These are phyloP conservation scores for Ellobium chinense DNA, from an alignment of 2,888 invertebrate genomes.

Conservation along the genomic window DNA sequence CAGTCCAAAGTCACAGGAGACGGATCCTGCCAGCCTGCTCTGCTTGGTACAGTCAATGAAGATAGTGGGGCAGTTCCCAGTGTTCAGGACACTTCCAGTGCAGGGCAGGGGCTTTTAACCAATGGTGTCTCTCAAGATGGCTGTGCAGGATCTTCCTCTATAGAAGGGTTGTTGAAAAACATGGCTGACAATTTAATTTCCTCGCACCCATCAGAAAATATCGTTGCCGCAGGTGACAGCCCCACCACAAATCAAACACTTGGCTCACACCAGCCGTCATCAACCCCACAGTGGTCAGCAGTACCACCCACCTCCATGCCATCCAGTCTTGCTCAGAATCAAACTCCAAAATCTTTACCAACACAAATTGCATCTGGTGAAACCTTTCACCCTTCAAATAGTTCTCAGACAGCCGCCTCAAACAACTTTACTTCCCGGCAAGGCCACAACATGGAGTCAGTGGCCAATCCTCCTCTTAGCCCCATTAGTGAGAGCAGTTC, in stretches of 20 bases:
- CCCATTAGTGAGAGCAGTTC: conserved; percentile 79
- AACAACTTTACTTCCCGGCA: conserved; percentile 5
- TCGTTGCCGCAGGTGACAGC: background rate
- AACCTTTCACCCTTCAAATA: background rate
- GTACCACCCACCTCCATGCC: background rate
- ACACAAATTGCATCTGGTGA: background rate
- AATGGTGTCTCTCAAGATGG: background rate
- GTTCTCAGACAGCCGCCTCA: background rate
- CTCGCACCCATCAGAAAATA: background rate
- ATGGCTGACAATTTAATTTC: background rate
- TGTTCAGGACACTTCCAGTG: background rate
- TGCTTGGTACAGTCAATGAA: background rate
- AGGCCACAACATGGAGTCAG: conserved; percentile 48
- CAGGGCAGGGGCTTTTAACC: background rate
- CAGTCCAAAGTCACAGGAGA: background rate
- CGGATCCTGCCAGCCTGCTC: conserved; percentile 4
- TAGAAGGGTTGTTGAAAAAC: no score
- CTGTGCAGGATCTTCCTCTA: background rate
- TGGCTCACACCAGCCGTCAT: background rate
- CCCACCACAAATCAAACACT: conserved; percentile 11
- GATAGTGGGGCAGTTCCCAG: background rate
- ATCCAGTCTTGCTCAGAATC: background rate
- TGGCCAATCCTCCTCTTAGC: conserved; percentile 75
- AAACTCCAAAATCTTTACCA: conserved; percentile 1
- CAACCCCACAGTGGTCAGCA: background rate